Base-by-base conservation (phyloP, 2,888 invertebrate genomes). In the Mythimna impura region DNA sequence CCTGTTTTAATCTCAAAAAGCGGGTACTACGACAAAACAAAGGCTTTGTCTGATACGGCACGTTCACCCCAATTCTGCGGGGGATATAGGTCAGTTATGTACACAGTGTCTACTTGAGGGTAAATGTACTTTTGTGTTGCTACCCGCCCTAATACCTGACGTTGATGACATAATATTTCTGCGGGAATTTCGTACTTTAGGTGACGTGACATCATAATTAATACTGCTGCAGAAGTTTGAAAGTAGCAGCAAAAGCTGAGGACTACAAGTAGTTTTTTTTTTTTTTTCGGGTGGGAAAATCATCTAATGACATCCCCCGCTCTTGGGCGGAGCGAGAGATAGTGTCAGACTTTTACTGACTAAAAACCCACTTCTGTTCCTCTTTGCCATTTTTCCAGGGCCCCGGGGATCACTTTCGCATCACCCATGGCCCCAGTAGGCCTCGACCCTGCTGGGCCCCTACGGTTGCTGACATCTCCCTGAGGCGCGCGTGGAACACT, bases 51-150 rank as follows among this genome's bases (percentile, higher is more conserved):
- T 71, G 62, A 64, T 68, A 57, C 30, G 63, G 43, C 66, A 63
- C 25, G 66, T 57, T 82, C 71, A 85, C 83, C 85, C 80, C 69
- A 78, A 85, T 69, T 66, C 50, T 20, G 54, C 34, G 30, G 1
- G 20, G 63, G 43, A 85, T 73, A 63, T 82, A 82, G 82, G 82
- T 82, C 82, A 82, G 83, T 70, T 58, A 52, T 54, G 63, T 78
- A 63, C 83, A 82, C 69, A 76, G 69, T 64, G 52, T 20, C 66
- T 54, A 25, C 36, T 73, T 12, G 52, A 63, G 54, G 58, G 63
- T 60, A 65, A 30, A 82, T 54, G 34, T 43, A 68, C 47, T 58
- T 36, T 30, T 22, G 20, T 63, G 52, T 58, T n/a, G 10, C 76
- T 64, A 66, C 66, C 57, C 76, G 4, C 30, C 25, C 17, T 47